These are phyloP conservation scores for Gonatopus flavifemur DNA, from an alignment of 1,140 invertebrate species.

Conservation along the genomic window DNA sequence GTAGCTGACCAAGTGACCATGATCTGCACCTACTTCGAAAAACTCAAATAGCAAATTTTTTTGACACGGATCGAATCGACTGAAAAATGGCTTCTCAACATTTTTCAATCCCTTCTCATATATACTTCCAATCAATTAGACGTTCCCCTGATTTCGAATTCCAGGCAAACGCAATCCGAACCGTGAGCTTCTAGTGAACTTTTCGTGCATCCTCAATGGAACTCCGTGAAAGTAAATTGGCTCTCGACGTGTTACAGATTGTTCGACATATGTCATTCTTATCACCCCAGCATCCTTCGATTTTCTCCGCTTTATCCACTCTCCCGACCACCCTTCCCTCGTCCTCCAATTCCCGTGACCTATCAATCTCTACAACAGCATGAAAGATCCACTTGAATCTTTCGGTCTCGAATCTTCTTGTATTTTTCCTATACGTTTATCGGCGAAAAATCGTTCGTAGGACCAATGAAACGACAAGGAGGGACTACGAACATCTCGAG, in stretches of 20 bases:
- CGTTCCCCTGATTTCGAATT: too few species aligned
- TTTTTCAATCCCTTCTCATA: too few species aligned
- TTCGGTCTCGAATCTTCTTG: too few species aligned
- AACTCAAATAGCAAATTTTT: too few species aligned
- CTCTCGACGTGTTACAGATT: slow-evolving; percentile 14
- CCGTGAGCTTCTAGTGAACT: too few species aligned
- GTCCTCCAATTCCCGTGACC: neutral
- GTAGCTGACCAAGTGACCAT: too few species aligned
- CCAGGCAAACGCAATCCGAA: too few species aligned
- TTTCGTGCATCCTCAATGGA: too few species aligned
- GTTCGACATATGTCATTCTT: slow-evolving; percentile 21
- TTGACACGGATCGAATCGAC: neutral
- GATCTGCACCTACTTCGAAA: too few species aligned
- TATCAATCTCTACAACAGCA: slow-evolving; percentile 13
- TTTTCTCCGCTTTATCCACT: neutral
- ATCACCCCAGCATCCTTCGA: neutral
- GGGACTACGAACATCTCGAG: slow-evolving; percentile 47
- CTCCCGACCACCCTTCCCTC: neutral
- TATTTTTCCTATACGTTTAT: slow-evolving; percentile 9
- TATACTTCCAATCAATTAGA: too few species aligned
- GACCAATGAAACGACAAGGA: slow-evolving; percentile 38
- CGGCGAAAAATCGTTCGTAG: slow-evolving; percentile 19
- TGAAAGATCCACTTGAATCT: slow-evolving; percentile 15
- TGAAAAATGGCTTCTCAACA: too few species aligned
- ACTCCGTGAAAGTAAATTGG: slow-evolving; percentile 21